Evolutionary conservation across 1,140 invertebrate genomes (phyloP).

Genomic region (Hirudo medicinalis): DNA sequence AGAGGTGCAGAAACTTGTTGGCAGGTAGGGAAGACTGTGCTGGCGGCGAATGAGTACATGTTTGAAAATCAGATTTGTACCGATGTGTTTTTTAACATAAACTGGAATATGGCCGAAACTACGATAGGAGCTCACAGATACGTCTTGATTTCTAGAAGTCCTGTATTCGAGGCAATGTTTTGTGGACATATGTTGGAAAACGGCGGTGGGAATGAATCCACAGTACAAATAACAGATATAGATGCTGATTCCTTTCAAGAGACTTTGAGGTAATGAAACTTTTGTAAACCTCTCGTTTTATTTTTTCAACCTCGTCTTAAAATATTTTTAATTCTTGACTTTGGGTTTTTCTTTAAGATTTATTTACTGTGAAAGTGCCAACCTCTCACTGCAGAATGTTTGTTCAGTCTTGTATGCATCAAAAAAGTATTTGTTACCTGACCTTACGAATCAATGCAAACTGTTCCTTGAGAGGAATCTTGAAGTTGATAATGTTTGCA

Average conservation of each 20-base stretch:
- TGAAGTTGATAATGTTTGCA: constrained; percentile 14
- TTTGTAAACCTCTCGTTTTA: not conserved
- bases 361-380: constrained; percentile 16
- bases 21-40: constrained; percentile 15
- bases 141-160: constrained; percentile 16
- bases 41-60: constrained; percentile 16
- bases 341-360: constrained; percentile 4
- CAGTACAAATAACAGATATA: constrained; percentile 14
- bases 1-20: constrained; percentile 9
- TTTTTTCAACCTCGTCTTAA: not conserved
- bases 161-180: constrained; percentile 21
- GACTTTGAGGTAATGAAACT: not conserved
- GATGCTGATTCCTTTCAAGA: constrained; percentile 10
- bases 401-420: constrained; percentile 14
- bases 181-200: constrained; percentile 9
- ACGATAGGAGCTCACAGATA: constrained; percentile 18
- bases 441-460: constrained; percentile 13
- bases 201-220: not conserved
- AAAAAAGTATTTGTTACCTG: constrained; percentile 15
- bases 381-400: constrained; percentile 4
- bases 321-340: not conserved
- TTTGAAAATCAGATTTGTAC: constrained; percentile 14
- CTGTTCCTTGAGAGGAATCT: constrained; percentile 12
- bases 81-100: constrained; percentile 17
- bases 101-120: constrained; percentile 1